Conservation (phyloP, 2,797 vertebrate genomes). For the Rhincodon typus region DNA sequence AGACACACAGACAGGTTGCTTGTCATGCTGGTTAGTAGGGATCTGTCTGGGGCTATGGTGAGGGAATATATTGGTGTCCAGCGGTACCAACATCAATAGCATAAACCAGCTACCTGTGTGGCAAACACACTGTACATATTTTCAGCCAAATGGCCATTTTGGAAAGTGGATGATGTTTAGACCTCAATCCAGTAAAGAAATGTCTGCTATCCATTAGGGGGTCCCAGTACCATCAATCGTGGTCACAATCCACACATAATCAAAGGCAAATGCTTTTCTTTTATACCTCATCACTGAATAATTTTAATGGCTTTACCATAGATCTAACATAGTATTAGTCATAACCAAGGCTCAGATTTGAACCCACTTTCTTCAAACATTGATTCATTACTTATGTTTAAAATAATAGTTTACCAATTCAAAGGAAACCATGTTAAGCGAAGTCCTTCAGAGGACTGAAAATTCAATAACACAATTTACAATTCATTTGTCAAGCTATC, state of each 20-base stretch:
- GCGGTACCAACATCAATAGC: too few species aligned
- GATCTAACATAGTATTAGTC: background rate
- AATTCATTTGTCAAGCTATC: background rate
- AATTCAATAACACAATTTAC: background rate
- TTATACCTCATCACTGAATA: background rate
- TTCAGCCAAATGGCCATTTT: too few species aligned
- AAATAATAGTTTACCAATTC: background rate
- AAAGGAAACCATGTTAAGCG: background rate
- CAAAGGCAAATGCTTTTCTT: background rate
- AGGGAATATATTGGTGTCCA: too few species aligned
- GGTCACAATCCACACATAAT: background rate
- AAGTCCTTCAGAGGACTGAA: background rate
- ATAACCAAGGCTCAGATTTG: background rate
- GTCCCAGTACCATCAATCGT: too few species aligned
- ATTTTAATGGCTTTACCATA: background rate
- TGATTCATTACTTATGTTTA: background rate
- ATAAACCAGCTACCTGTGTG: too few species aligned
- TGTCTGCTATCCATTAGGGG: too few species aligned
- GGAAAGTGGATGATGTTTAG: too few species aligned
- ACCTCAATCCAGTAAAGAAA: too few species aligned
- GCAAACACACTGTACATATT: too few species aligned
- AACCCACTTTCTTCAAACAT: background rate
- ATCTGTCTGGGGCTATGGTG: too few species aligned
- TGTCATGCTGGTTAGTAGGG: too few species aligned
- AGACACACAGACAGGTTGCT: too few species aligned